Evolutionary conservation across 2,113 vertebrate species (phyloP).

Genomic region (Steatornis caripensis): DNA sequence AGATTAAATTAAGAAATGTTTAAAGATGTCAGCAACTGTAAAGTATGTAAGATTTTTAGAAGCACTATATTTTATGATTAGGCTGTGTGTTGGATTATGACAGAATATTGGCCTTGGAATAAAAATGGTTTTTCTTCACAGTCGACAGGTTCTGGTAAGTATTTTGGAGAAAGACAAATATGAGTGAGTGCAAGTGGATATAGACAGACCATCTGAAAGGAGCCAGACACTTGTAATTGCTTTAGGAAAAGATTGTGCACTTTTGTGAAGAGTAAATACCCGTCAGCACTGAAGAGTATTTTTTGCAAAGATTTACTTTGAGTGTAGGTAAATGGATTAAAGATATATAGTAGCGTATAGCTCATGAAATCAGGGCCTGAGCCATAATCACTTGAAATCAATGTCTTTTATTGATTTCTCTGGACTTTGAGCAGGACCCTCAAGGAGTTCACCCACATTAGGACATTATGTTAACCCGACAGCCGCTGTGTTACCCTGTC

Average conservation of each 20-base stretch:
- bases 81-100: conserved; percentile 19
- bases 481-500: background rate
- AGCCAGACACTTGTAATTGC: background rate
- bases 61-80: conserved; percentile 55
- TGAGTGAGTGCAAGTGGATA: background rate
- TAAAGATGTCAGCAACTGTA: conserved; percentile 43
- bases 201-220: background rate
- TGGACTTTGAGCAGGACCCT: background rate
- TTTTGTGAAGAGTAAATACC: conserved; percentile 50
- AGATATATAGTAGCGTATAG: background rate
- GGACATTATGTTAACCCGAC: background rate
- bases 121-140: background rate
- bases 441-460: background rate
- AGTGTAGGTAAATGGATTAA: background rate
- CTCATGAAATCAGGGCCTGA: background rate
- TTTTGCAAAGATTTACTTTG: background rate
- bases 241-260: conserved; percentile 30
- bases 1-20: conserved; percentile 42
- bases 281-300: conserved; percentile 37
- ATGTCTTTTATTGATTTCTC: background rate
- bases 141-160: conserved; percentile 41
- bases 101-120: background rate
- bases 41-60: conserved; percentile 60
- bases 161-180: background rate
- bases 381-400: background rate